Evolutionary conservation across 2,113 vertebrate genomes (phyloP).

Genomic region (Melanerpes aurifrons): DNA sequence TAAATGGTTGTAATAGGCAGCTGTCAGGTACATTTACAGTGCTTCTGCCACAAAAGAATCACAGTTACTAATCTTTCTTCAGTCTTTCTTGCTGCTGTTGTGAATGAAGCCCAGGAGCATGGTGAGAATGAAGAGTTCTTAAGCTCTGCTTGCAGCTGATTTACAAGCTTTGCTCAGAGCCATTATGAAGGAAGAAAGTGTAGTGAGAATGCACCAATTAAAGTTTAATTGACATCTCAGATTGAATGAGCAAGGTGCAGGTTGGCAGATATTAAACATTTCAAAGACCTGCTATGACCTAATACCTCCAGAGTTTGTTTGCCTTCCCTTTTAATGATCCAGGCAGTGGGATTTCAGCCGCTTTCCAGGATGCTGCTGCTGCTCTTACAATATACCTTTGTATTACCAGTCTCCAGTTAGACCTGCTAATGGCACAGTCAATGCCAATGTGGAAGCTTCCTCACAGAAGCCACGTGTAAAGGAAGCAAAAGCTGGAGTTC

Average conservation of each 20-base stretch:
- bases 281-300: not conserved
- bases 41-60: conserved; percentile 27
- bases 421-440: not conserved
- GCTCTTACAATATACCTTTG: not conserved
- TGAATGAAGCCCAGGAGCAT: not conserved
- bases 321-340: not conserved
- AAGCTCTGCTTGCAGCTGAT: not conserved
- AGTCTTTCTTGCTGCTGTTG: not conserved
- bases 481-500: not conserved
- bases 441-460: not conserved
- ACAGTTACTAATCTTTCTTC: conserved; percentile 44
- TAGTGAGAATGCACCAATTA: not conserved
- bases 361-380: not conserved
- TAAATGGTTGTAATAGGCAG: conserved; percentile 43
- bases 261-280: conserved; percentile 3
- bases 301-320: not conserved
- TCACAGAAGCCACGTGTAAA: not conserved
- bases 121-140: conserved; percentile 23
- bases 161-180: not conserved
- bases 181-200: not conserved
- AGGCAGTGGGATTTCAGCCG: not conserved
- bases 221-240: conserved; percentile 8
- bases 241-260: not conserved
- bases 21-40: conserved; percentile 48
- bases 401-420: not conserved